These are phyloP conservation scores for Adelges cooleyi DNA, from an alignment of 1,140 invertebrate genomes.

Conservation along the genomic window DNA sequence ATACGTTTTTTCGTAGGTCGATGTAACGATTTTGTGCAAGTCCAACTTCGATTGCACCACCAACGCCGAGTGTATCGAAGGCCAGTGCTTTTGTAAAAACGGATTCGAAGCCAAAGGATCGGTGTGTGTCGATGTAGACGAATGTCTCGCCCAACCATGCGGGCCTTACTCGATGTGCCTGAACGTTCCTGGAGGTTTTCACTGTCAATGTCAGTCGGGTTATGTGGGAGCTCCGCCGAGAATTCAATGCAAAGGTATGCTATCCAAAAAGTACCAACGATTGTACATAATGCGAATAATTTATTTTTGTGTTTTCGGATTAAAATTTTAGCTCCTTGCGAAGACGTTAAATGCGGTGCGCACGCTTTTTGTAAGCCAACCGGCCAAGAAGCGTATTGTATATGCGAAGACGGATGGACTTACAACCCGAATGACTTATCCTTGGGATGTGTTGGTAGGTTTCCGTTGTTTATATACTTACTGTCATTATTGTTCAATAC, in stretches of 20 bases:
- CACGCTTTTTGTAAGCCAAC: constrained; percentile 83
- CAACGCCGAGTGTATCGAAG: constrained; percentile 77
- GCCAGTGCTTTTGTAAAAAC: constrained; percentile 79
- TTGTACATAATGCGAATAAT: neutral
- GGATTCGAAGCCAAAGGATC: constrained; percentile 71
- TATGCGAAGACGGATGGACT: constrained; percentile 87
- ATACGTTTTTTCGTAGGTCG: constrained; percentile 46
- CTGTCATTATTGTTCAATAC: neutral
- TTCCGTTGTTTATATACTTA: no score
- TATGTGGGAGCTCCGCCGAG: constrained; percentile 71
- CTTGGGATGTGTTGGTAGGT: constrained; percentile 68
- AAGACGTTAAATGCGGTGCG: constrained; percentile 74
- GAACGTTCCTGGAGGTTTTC: constrained; percentile 71
- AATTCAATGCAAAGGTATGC: constrained; percentile 59
- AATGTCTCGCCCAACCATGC: constrained; percentile 64
- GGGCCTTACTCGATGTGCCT: constrained; percentile 68
- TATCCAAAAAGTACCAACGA: neutral
- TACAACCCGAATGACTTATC: constrained; percentile 78
- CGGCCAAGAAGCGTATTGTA: constrained; percentile 77
- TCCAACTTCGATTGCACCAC: constrained; percentile 84
- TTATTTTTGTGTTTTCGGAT: neutral
- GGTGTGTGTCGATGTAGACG: constrained; percentile 68
- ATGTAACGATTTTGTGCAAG: constrained; percentile 73
- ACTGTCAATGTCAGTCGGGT: constrained; percentile 76
- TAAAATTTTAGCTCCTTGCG: constrained; percentile 59